Percentiles rank a stretch among this genome's conserved stretches.
phyloP scores from a whole-genome alignment of 1,140 invertebrate genomes.

The Daktulosphaira vitifoliae region DNA sequence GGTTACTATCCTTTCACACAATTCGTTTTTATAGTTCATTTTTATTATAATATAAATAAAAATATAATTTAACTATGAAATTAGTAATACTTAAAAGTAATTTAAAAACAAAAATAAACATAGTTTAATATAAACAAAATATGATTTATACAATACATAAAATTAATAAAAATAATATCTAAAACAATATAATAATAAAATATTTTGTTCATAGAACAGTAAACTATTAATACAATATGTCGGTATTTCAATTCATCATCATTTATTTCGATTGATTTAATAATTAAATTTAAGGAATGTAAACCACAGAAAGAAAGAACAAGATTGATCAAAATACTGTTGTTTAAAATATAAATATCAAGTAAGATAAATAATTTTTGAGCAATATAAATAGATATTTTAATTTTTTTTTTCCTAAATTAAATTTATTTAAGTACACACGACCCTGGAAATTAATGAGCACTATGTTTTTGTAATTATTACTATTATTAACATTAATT shows the following conservation, averaged over 20 bases:
- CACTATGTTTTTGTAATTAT: not conserved
- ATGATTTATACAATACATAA: constrained; percentile 1
- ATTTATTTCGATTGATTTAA: constrained; percentile 3
- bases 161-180: not conserved
- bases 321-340: constrained; percentile 7
- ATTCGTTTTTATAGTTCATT: not conserved
- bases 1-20: not conserved
- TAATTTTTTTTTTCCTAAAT: constrained; percentile 4
- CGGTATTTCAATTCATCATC: no score
- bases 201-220: not conserved
- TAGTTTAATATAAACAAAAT: constrained; percentile 31
- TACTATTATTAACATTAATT: not conserved
- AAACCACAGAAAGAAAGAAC: constrained; percentile 15
- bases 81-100: constrained; percentile 25
- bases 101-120: constrained; percentile 1
- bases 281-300: constrained; percentile 32
- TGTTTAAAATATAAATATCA: constrained; percentile 12
- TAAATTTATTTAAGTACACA: constrained; percentile 21
- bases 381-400: constrained; percentile 12
- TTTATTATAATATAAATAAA: constrained; percentile 23
- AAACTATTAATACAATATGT: not conserved
- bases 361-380: constrained; percentile 20
- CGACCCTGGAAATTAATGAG: constrained; percentile 29
- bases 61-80: constrained; percentile 30
- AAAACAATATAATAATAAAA: constrained; percentile 12